Evolutionary conservation across 2,113 vertebrate genomes (phyloP), one percentile per base, ranked within the genome.

Genomic region (Ameiurus melas): DNA sequence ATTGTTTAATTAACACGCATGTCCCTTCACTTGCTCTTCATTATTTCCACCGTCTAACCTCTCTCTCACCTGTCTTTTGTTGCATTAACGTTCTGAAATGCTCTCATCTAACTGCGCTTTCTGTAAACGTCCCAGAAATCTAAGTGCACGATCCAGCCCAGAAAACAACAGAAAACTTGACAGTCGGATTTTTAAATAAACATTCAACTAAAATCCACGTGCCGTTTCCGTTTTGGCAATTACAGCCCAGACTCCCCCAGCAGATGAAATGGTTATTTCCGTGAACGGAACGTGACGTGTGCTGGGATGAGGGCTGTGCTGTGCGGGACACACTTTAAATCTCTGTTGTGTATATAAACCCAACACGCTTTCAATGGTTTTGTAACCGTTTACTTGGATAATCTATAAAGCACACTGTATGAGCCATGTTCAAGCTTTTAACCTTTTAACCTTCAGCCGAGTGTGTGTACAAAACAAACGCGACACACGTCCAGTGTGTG

Each of bases 91-190:
- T 58, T 83, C 84, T 90, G 80, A 90, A 64, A 90, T 86, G 89
- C 66, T 62, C 83, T 86, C 39, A 89, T 83, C 89, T 93, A 93
- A 94, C 93, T 92, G 92, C 77, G 89, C 79, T 90, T 93, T 92
- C 94, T 90, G 90, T 81, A 92, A 93, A 92, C 88, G 89, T 87
- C 88, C 91, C 78, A 85, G 84, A 93, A 92, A 92, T 30, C 62
- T 62, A 47, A 84, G 20, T 16, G 36, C 33, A 30, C 4, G 57
- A 77, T 5, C 4, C 75, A 78, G 25, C 33, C 70, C 19, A 87
- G n/a, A 77, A 25, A 25, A 70, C 51, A 47, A 47, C 53, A 58
- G 20, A 75, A 66, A 87, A 17, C 2, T 8, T 33, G 47, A 33
- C 27, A 86, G 62, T 60, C 8, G 4, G 20, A 20, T n/a, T 10